Conservation (phyloP, 2,888 invertebrate species). For the Oligia fasciuncula region DNA sequence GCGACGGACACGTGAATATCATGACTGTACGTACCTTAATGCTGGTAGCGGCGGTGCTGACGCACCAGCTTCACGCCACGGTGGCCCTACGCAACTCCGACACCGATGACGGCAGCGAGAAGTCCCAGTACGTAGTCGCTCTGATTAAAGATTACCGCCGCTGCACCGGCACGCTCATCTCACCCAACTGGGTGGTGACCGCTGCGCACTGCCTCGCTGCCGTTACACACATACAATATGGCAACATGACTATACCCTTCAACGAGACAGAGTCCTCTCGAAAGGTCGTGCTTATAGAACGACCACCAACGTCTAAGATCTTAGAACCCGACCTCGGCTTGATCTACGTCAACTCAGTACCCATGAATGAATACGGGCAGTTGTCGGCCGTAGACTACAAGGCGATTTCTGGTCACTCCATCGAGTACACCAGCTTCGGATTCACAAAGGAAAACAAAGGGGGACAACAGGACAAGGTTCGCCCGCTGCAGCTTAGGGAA, state of each 20-base stretch:
- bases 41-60: neutral
- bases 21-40: conserved; percentile 22
- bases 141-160: neutral
- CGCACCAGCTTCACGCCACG: neutral
- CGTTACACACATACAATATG: conserved; percentile 30
- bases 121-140: conserved; percentile 27
- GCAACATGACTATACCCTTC: conserved; percentile 1
- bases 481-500: neutral
- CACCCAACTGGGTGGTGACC: conserved; percentile 40
- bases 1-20: neutral
- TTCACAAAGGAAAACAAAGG: neutral
- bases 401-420: conserved; percentile 11
- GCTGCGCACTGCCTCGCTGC: conserved; percentile 20
- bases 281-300: neutral
- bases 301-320: conserved; percentile 1
- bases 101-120: neutral
- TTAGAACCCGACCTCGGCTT: conserved; percentile 35
- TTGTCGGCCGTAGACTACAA: conserved; percentile 45
- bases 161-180: conserved; percentile 44
- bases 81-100: too few species aligned
- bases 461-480: neutral
- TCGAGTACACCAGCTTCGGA: conserved; percentile 19
- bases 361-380: neutral
- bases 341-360: conserved; percentile 18
- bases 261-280: neutral